phyloP scores from a whole-genome alignment of 2,113 vertebrate species.

The Salminus brasiliensis region DNA sequence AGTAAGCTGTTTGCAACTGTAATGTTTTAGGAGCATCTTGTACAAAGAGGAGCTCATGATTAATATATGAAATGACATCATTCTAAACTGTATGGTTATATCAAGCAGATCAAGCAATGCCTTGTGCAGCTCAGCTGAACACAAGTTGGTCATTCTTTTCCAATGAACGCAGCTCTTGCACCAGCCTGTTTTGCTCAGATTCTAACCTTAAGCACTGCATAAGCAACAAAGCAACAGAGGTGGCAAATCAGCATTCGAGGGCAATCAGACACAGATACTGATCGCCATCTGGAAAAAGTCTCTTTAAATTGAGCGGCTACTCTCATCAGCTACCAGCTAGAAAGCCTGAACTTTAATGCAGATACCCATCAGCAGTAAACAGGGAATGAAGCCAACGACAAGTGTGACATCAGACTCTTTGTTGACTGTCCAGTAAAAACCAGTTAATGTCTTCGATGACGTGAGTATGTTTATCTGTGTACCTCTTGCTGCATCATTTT shows the following conservation, averaged over 20 bases:
- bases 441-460: not conserved
- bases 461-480: not conserved
- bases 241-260: not conserved
- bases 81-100: not conserved
- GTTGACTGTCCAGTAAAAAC: not conserved
- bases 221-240: not conserved
- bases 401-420: not conserved
- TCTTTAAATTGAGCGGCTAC: not conserved
- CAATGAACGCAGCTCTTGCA: not conserved
- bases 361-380: slow-evolving; percentile 8
- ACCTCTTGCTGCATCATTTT: not conserved
- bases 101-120: not conserved
- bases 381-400: not conserved
- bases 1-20: not conserved
- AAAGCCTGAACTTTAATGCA: not conserved
- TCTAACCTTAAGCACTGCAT: slow-evolving; percentile 4
- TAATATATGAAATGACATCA: not conserved
- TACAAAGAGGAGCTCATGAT: not conserved
- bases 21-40: not conserved
- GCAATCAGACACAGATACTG: not conserved
- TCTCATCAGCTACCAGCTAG: not conserved
- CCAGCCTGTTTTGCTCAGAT: not conserved
- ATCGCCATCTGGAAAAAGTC: slow-evolving; percentile 4
- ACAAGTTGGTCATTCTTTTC: not conserved
- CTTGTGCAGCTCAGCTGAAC: not conserved